Evolutionary conservation across 2,113 vertebrate species (phyloP).

Genomic region (Cisticola juncidis): DNA sequence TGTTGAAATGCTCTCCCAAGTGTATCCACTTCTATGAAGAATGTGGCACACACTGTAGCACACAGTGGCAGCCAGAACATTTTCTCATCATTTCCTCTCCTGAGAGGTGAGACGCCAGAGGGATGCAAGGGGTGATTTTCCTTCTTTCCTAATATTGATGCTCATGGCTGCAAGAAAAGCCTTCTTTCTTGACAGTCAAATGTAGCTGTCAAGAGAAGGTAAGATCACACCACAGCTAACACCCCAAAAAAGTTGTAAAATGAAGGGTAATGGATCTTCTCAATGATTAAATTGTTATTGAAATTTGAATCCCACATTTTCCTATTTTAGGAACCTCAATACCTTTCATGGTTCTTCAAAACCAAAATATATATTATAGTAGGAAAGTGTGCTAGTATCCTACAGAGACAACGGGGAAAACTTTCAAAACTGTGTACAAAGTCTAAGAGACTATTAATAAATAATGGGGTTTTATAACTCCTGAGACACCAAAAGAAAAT

Average conservation of each 20-base stretch:
- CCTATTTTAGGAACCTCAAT: background rate
- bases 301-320: background rate
- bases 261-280: background rate
- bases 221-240: background rate
- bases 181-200: background rate
- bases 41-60: background rate
- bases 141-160: background rate
- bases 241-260: background rate
- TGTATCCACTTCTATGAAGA: background rate
- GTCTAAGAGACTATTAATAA: background rate
- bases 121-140: background rate
- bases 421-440: background rate
- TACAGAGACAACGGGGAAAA: background rate
- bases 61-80: background rate
- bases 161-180: background rate
- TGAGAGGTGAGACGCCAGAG: background rate
- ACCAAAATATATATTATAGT: background rate
- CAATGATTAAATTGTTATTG: background rate
- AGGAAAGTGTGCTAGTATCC: background rate
- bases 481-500: background rate
- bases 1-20: background rate
- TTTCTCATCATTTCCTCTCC: background rate
- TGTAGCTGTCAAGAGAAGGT: background rate
- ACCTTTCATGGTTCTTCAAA: background rate
- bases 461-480: background rate